Evolutionary conservation across 2,113 vertebrate genomes (phyloP).

Genomic region (Seriola aureovittata): DNA sequence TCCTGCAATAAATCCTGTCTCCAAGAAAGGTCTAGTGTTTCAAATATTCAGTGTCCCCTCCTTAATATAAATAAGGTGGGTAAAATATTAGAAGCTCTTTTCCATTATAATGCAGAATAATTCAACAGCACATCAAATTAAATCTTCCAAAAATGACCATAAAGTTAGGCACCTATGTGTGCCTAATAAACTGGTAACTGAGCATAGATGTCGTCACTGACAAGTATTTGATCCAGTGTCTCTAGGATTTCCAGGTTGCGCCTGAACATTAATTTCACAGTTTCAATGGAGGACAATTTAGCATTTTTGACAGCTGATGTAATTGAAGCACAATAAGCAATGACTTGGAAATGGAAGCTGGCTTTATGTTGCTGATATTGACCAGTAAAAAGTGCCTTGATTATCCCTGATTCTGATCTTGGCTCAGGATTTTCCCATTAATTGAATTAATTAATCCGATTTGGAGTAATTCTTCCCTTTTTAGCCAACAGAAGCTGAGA

Average conservation of each 20-base stretch:
- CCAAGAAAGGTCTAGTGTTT: neutral
- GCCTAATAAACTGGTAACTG: neutral
- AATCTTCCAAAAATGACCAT: neutral
- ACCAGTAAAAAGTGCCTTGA: neutral
- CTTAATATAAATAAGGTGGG: neutral
- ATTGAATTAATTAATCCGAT: conserved; percentile 17
- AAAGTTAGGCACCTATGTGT: neutral
- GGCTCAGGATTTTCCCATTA: neutral
- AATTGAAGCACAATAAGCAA: neutral
- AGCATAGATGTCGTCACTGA: neutral
- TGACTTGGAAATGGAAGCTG: neutral
- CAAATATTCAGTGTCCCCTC: neutral
- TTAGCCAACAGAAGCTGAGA: neutral
- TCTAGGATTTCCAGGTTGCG: neutral
- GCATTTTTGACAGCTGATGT: conserved; percentile 1
- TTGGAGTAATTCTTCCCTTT: neutral
- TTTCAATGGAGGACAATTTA: neutral
- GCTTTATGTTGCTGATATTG: neutral
- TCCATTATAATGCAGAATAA: neutral
- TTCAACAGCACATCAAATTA: neutral
- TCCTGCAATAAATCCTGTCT: neutral
- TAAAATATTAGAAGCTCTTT: neutral
- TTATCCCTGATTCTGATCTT: conserved; percentile 2
- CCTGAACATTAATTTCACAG: neutral
- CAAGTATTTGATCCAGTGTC: neutral